phyloP scores from a whole-genome alignment of 2,888 invertebrate genomes.

The Heteromurus nitidus region DNA sequence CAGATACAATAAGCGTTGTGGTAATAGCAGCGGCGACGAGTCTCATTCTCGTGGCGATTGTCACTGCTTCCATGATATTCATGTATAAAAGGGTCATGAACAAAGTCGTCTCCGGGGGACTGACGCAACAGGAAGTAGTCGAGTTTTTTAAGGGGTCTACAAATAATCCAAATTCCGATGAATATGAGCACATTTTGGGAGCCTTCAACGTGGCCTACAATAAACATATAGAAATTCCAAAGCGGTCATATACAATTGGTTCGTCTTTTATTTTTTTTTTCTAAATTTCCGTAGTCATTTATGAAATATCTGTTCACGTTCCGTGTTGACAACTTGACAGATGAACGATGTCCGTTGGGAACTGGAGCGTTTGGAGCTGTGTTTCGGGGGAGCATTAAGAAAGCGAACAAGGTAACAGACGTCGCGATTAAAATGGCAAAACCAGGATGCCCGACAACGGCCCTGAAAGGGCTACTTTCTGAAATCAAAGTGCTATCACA shows the following conservation, averaged over 20 bases:
- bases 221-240: background rate
- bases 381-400: background rate
- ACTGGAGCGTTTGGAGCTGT: background rate
- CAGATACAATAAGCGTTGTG: background rate
- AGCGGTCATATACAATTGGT: background rate
- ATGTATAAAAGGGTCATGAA: no score
- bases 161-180: no score
- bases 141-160: no score
- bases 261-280: background rate
- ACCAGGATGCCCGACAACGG: constrained; percentile 11
- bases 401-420: background rate
- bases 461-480: constrained; percentile 54
- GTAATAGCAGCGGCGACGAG: background rate
- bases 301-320: background rate
- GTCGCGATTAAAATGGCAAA: constrained; percentile 59
- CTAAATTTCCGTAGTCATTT: background rate
- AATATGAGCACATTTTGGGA: background rate
- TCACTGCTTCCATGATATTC: no score
- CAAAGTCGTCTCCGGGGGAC: no score
- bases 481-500: constrained; percentile 59
- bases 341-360: background rate
- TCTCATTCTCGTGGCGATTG: background rate
- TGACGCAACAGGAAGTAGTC: no score
- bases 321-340: background rate
- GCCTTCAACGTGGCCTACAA: background rate